Evolutionary conservation across 2,113 vertebrate genomes (phyloP).

Genomic region (Strix uralensis): DNA sequence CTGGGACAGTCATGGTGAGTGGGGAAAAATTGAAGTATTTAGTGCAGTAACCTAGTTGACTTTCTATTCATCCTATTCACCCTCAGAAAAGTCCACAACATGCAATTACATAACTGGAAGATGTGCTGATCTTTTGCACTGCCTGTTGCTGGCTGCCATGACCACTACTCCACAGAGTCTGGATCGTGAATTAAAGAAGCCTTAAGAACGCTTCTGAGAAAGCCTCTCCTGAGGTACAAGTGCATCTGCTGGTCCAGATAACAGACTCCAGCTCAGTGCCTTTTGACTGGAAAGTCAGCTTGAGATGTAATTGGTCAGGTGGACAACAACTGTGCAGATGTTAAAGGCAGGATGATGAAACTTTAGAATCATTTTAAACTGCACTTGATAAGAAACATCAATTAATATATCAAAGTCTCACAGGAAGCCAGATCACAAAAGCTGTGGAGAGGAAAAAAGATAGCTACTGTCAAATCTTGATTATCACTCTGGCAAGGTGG

Average conservation of each 20-base stretch:
- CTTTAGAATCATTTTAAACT: neutral
- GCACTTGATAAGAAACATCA: neutral
- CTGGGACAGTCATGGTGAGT: neutral
- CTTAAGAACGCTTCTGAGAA: neutral
- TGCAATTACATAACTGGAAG: neutral
- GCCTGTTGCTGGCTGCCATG: accelerated
- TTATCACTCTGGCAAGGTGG: neutral
- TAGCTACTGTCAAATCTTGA: neutral
- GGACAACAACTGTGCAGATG: neutral
- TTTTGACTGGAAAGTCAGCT: neutral
- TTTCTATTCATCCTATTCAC: neutral
- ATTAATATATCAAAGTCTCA: neutral
- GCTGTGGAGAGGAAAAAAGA: neutral
- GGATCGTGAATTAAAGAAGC: neutral
- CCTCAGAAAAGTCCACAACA: neutral
- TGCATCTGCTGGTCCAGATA: neutral
- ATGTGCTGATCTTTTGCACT: neutral
- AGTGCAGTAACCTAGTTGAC: neutral
- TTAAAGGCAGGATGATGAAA: neutral
- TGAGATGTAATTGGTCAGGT: neutral
- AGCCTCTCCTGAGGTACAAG: neutral
- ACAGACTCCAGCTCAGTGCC: neutral
- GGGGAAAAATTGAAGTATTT: neutral
- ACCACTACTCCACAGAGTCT: accelerated
- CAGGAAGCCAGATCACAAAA: neutral